Percentiles rank a stretch among this genome's conserved stretches.
Evolutionary conservation across 2,888 invertebrate species (phyloP).

Genomic region (Yponomeuta plumbellus): DNA sequence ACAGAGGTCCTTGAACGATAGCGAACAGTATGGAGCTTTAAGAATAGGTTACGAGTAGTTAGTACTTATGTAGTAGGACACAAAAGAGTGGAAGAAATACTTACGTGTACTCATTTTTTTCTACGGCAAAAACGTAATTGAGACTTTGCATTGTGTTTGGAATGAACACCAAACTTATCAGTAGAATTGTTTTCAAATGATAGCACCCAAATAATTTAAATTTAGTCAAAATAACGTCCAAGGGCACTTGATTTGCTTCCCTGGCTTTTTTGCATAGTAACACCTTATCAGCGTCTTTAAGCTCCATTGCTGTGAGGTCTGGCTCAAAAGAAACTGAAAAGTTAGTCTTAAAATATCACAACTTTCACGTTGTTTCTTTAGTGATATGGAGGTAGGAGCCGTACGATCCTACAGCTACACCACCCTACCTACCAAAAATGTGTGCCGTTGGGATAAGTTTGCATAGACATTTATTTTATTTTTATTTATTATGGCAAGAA

Average conservation of each 20-base stretch:
- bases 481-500: too few species aligned
- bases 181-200: constrained; percentile 5
- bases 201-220: constrained; percentile 19
- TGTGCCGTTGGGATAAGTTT: too few species aligned
- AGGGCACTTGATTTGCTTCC: constrained; percentile 5
- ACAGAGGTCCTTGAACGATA: too few species aligned
- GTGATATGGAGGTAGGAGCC: too few species aligned
- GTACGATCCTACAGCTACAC: too few species aligned
- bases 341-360: too few species aligned
- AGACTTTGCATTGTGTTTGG: constrained; percentile 16
- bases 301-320: background rate
- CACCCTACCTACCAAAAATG: too few species aligned
- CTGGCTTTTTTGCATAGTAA: background rate
- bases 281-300: background rate
- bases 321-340: background rate
- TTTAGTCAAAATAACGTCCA: constrained; percentile 19
- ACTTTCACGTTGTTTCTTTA: too few species aligned
- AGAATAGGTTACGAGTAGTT: too few species aligned
- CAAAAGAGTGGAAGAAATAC: background rate
- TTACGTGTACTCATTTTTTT: constrained; percentile 20
- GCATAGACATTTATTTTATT: too few species aligned
- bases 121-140: constrained; percentile 21
- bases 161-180: constrained; percentile 8
- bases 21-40: too few species aligned
- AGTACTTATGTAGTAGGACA: too few species aligned